Conservation (phyloP, 2,888 invertebrate genomes). For the Augochlorella aurata region DNA sequence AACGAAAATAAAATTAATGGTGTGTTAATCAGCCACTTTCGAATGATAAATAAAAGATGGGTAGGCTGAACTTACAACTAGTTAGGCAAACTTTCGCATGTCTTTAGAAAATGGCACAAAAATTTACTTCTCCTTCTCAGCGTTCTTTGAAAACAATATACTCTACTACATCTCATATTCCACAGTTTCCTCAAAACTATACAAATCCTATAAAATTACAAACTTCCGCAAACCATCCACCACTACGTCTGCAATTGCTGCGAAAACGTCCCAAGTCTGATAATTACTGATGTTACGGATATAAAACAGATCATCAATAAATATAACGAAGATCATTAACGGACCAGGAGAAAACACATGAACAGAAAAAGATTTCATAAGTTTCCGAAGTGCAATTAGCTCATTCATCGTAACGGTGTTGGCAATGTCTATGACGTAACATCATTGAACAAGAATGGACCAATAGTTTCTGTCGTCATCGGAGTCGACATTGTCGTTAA, state of each 20-base stretch:
- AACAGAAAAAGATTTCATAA: neutral
- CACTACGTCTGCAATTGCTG: neutral
- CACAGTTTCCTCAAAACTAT: neutral
- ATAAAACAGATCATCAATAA: neutral
- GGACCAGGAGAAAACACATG: neutral
- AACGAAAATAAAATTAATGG: neutral
- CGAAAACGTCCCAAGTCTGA: neutral
- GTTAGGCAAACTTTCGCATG: neutral
- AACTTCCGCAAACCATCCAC: neutral
- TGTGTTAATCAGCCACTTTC: neutral
- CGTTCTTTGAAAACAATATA: neutral
- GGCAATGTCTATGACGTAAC: neutral
- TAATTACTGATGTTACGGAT: neutral
- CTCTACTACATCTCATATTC: neutral
- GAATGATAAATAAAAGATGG: neutral
- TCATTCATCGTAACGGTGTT: neutral
- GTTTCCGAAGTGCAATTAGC: neutral
- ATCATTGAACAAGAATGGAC: neutral
- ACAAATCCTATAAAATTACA: neutral
- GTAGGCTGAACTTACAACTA: neutral
- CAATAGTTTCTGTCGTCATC: neutral
- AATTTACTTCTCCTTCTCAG: neutral
- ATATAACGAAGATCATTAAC: too few relatives aligned
- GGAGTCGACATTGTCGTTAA: slow-evolving; percentile 4
- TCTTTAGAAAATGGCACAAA: neutral